Evolutionary conservation across 1,140 invertebrate genomes (phyloP).

Genomic region (Cotesia chilonis): DNA sequence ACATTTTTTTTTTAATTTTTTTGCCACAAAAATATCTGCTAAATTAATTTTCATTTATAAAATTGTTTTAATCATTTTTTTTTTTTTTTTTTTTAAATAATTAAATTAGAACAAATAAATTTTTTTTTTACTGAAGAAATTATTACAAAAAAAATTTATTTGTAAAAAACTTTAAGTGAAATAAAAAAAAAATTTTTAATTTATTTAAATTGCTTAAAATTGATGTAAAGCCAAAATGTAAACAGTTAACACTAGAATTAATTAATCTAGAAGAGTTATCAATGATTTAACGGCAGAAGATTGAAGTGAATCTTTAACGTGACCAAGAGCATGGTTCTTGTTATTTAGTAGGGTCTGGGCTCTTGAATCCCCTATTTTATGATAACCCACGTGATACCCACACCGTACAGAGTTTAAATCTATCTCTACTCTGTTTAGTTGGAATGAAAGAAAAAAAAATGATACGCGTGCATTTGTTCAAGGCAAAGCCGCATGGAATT

Average conservation of each 20-base stretch:
- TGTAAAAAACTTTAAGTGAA: no score
- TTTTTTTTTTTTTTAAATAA: no score
- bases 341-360: not conserved
- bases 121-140: no score
- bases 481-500: slow-evolving; percentile 52
- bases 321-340: slow-evolving; percentile 17
- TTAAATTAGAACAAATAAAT: no score
- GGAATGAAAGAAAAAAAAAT: not conserved
- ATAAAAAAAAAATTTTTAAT: no score
- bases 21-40: no score
- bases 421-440: not conserved
- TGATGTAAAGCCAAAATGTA: not conserved
- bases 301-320: not conserved
- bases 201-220: no score
- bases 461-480: slow-evolving; percentile 42
- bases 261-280: slow-evolving; percentile 6
- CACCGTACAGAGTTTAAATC: not conserved
- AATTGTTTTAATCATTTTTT: no score
- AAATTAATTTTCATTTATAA: no score
- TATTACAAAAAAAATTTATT: no score
- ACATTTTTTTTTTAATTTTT: no score
- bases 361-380: not conserved
- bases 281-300: slow-evolving; percentile 3
- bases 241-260: not conserved
- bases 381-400: not conserved